A percentile compares a stretch with the other conserved stretches of the same genome.
phyloP scores from a whole-genome alignment of 2,113 vertebrate genomes.

The Nesogale talazaci region DNA sequence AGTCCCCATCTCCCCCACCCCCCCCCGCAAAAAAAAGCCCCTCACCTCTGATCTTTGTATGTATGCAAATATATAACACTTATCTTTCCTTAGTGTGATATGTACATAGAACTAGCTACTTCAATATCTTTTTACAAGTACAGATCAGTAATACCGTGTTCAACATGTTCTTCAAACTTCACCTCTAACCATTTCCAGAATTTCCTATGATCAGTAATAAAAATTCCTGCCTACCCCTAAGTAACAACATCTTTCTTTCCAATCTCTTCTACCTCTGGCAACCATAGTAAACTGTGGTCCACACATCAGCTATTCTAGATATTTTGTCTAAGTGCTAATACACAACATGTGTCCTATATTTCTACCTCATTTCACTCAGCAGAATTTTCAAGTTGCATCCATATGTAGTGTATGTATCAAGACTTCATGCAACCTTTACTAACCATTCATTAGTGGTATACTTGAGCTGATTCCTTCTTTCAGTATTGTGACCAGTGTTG shows the following conservation, averaged over 20 bases:
- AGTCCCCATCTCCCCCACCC: no score
- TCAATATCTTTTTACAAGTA: background rate
- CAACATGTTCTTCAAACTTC: background rate
- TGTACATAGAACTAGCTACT: background rate
- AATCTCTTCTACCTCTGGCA: background rate
- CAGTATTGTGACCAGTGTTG: background rate
- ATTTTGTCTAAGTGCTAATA: background rate
- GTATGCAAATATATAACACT: no score
- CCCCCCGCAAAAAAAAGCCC: no score
- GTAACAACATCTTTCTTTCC: background rate
- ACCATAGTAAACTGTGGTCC: background rate
- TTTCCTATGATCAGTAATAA: background rate
- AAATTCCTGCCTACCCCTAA: background rate
- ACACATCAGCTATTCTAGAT: background rate
- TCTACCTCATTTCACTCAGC: background rate
- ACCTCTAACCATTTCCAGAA: background rate
- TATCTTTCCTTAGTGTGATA: no score
- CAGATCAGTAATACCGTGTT: background rate
- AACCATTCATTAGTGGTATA: no score
- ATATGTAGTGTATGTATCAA: background rate
- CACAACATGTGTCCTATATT: background rate
- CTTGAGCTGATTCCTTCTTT: background rate
- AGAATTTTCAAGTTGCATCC: background rate
- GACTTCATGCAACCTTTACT: background rate
- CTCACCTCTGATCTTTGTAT: no score